Base-by-base conservation (phyloP, 2,113 vertebrate genomes). In the Mobula birostris region DNA sequence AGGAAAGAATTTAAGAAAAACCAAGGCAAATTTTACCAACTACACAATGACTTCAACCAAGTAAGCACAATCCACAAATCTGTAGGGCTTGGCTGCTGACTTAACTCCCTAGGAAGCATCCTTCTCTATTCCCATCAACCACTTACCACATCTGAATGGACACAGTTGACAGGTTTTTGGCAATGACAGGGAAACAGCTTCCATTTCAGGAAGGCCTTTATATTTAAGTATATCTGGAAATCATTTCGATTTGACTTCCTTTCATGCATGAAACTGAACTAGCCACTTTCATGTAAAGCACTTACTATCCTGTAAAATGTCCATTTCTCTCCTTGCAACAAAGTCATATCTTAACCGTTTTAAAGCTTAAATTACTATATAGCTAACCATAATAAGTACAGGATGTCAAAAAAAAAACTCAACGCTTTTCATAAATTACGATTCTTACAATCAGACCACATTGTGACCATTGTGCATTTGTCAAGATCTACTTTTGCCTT, bases 351-450 rank as follows among this genome's bases (percentile, higher is more conserved):
- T 72, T 93, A 48, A 19, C 68, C 8, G 72, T 66, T n/a, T 68
- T 66, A 90, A 68, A 66, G 61, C 29, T n/a, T 7, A 17, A 17
- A 15, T 32, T 66, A 32, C 29, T 90, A 66, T 90, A 66, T 32
- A 90, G 61, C n/a, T 88, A 87, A 27, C 80, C 80, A 66, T 66
- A 66, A 63, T 14, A 87, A 87, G 83, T 66, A 7, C 40, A 83
- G 24, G 24, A 85, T 61, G 48, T 56, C 80, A 15, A 83, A 61
- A 58, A 15, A 83, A 61, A 58, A 85, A 21, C 72, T 72, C 70
- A 74, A 85, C 7, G 56, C 48, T 29, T 29, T 76, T 93, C 70
- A 93, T 93, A 76, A 93, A 76, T 93, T 93, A 91, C 8, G 2
- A 48, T 15, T 68, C 24, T 11, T 40, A 40, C 21, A 11, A 48